Evolutionary conservation across 2,797 vertebrate genomes (phyloP), one percentile per base, ranked within the genome.

Genomic region (Cuculus canorus): DNA sequence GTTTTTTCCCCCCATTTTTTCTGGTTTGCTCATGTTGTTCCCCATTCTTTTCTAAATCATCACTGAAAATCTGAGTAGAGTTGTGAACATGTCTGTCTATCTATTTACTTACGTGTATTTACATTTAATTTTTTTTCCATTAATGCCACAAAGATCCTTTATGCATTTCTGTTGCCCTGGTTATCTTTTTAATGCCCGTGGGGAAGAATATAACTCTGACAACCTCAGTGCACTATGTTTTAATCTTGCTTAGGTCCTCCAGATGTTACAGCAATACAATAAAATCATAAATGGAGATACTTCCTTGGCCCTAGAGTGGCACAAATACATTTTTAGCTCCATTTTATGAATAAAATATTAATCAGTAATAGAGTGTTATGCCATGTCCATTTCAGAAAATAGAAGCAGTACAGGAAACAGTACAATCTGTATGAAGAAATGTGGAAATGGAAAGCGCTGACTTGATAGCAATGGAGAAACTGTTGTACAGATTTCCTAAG

Each of bases 331-430:
- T 94, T 95, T 89, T 82, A 91, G 13, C 24, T 96, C 61, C 79
- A 93, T 77, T 95, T 93, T 91, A 91, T 95, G 65, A 92, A 95
- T 95, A 95, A 95, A 97, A 95, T 93, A 96, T 96, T 95, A 4
- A 92, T 91, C 80, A 88, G 79, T 86, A 95, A 85, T 80, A 87
- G 60, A 86, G 57, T 86, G 76, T 88, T 80, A 78, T 91, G 37
- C 37, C 71, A 77, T 80, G 82, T 89, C 56, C 68, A 57, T 95
- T 95, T 95, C 71, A 77, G 84, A 89, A 86, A 93, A 88, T 47
- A 88, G 57, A 87, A 86, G 60, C n/a, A n/a, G n/a, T 83, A 37
- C 43, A 82, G 45, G 56, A 87, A 95, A 82, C 6, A 50, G 48
- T n/a, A 27, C 15, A 17, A 84, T 88, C n/a, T 88, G 11, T 52